A percentile compares a stretch with the other conserved stretches of the same genome.
Evolutionary conservation across 64 coral and sea anemone genomes (phyloP).

Genomic region (Dendrophyllia cribrosa): DNA sequence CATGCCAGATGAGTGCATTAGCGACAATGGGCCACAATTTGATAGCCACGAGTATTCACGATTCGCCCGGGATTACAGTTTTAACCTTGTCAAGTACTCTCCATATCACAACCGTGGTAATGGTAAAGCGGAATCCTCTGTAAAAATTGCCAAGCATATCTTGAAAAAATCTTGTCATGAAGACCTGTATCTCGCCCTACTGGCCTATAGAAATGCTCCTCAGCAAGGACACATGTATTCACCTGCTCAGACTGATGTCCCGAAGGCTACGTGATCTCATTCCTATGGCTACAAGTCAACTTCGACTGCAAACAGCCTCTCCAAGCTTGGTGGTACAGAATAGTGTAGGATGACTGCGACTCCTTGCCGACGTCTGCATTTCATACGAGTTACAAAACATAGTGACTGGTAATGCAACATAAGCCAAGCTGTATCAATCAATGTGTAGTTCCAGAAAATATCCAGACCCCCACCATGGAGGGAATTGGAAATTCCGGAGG

Average conservation of each 20-base stretch:
- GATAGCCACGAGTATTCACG: too few relatives aligned
- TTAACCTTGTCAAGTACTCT: constrained; percentile 28
- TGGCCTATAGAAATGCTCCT: constrained; percentile 55
- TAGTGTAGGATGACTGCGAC: neutral
- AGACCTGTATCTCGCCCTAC: constrained; percentile 41
- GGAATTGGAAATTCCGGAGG: too few relatives aligned
- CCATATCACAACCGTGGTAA: constrained; percentile 54
- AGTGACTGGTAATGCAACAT: too few relatives aligned
- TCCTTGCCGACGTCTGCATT: too few relatives aligned
- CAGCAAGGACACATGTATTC: constrained; percentile 48
- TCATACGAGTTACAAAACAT: too few relatives aligned
- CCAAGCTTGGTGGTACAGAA: neutral
- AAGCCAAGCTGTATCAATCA: too few relatives aligned
- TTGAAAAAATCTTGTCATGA: too few relatives aligned
- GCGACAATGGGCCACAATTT: constrained; percentile 39
- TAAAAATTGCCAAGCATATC: constrained; percentile 51
- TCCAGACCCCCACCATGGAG: too few relatives aligned
- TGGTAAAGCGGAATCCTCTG: constrained; percentile 46
- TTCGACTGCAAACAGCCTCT: neutral
- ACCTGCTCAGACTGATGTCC: constrained; percentile 44
- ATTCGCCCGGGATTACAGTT: too few relatives aligned
- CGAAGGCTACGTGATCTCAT: neutral
- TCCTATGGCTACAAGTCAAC: too few relatives aligned
- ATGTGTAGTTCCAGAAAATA: too few relatives aligned
- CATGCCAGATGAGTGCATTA: constrained; percentile 34